These are phyloP conservation scores for Sycophila texana DNA, from an alignment of 2,888 invertebrate genomes.

Conservation along the genomic window DNA sequence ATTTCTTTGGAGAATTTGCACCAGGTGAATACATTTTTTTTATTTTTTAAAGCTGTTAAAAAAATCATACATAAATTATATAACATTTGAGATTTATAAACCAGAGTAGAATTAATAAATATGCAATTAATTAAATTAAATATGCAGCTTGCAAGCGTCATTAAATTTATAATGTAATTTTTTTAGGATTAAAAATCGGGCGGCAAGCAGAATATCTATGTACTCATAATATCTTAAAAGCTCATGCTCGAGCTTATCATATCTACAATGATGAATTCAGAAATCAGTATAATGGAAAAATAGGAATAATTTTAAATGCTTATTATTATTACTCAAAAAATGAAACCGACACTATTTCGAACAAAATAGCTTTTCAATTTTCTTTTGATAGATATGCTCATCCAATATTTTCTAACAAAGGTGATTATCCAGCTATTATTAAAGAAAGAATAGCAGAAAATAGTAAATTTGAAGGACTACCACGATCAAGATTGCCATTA, in stretches of 20 bases:
- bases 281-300: constrained; percentile 78
- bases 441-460: constrained; percentile 73
- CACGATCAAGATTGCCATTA: constrained; percentile 75
- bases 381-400: constrained; percentile 76
- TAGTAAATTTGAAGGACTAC: constrained; percentile 74
- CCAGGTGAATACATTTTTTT: constrained; percentile 49
- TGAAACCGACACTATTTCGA: constrained; percentile 46
- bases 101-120: no score
- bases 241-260: constrained; percentile 83
- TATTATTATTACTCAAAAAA: constrained; percentile 50
- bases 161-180: no score
- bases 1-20: constrained; percentile 66
- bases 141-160: no score
- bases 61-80: no score
- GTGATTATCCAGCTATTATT: constrained; percentile 78
- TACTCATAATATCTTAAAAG: constrained; percentile 83
- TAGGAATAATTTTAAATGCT: constrained; percentile 54
- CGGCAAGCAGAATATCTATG: constrained; percentile 83
- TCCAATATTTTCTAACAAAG: constrained; percentile 75
- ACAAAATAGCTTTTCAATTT: constrained; percentile 66
- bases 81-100: no score
- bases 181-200: constrained; percentile 60
- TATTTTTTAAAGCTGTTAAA: no score
- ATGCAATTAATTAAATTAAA: no score
- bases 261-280: constrained; percentile 80